A percentile compares a stretch with the other conserved stretches of the same genome.
These are phyloP conservation scores for Keiferia lycopersicella DNA, from an alignment of 2,888 invertebrate species.

Conservation along the genomic window DNA sequence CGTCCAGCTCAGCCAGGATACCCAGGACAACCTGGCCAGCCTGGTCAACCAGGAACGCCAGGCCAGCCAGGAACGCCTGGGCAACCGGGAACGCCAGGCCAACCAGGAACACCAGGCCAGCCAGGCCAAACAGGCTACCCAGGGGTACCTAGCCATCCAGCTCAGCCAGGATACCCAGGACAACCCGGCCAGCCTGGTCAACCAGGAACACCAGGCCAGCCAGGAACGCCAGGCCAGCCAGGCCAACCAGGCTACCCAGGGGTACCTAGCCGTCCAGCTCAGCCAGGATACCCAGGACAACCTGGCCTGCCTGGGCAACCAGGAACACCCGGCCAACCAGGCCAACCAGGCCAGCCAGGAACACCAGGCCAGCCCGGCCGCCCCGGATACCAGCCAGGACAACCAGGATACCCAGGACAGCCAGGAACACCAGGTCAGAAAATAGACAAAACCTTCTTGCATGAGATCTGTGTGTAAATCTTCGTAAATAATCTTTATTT, in stretches of 20 bases:
- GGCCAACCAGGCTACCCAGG: constrained; percentile 59
- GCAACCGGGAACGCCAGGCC: constrained; percentile 39
- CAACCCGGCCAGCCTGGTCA: constrained; percentile 34
- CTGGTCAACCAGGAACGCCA: constrained; percentile 29
- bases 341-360: constrained; percentile 60
- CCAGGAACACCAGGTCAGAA: constrained; percentile 41
- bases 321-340: constrained; percentile 46
- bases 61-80: constrained; percentile 46
- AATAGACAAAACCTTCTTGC: too few relatives aligned
- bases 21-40: constrained; percentile 68
- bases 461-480: too few relatives aligned
- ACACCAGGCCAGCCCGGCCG: constrained; percentile 42
- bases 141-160: constrained; percentile 37
- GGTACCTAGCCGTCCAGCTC: constrained; percentile 40
- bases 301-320: constrained; percentile 33
- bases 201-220: constrained; percentile 38
- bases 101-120: constrained; percentile 37
- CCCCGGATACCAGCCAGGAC: constrained; percentile 41
- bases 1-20: constrained; percentile 36
- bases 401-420: constrained; percentile 36
- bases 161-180: constrained; percentile 33
- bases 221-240: constrained; percentile 40
- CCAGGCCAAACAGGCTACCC: constrained; percentile 33
- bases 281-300: constrained; percentile 31
- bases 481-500: too few relatives aligned